phyloP scores from a whole-genome alignment of 2,888 invertebrate genomes.

The Tinea pellionella region DNA sequence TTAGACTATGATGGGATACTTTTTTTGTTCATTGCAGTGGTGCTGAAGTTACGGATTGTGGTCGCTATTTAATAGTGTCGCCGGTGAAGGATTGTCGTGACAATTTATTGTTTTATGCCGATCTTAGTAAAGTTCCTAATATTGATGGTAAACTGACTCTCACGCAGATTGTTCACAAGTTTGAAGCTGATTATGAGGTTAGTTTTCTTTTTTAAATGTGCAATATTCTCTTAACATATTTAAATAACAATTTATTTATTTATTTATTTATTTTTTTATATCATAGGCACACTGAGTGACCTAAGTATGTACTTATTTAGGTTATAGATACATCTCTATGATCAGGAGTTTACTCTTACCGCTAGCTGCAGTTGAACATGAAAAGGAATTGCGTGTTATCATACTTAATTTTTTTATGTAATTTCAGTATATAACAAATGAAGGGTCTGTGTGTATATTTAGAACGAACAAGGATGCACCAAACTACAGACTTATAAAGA shows the following conservation, averaged over 20 bases:
- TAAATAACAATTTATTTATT: too few relatives aligned
- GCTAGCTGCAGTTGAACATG: too few relatives aligned
- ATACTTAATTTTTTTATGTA: too few relatives aligned
- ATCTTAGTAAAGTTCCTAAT: constrained; percentile 74
- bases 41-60: constrained; percentile 90
- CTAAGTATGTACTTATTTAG: too few relatives aligned
- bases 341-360: too few relatives aligned
- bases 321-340: too few relatives aligned
- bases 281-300: too few relatives aligned
- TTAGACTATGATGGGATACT: neutral
- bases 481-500: constrained; percentile 87
- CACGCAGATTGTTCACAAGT: constrained; percentile 85
- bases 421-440: constrained; percentile 88
- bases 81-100: constrained; percentile 91
- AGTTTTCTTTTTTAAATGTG: constrained; percentile 16
- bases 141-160: constrained; percentile 75
- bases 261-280: too few relatives aligned
- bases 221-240: neutral
- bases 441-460: constrained; percentile 84
- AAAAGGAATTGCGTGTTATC: too few relatives aligned
- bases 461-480: constrained; percentile 95
- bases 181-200: constrained; percentile 95
- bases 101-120: constrained; percentile 88
- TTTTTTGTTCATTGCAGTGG: constrained; percentile 66
- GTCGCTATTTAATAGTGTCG: constrained; percentile 85